Percentiles rank a stretch among this genome's conserved stretches.
Evolutionary conservation across 2,113 vertebrate genomes (phyloP).

Genomic region (Psilopsiagon aymara): DNA sequence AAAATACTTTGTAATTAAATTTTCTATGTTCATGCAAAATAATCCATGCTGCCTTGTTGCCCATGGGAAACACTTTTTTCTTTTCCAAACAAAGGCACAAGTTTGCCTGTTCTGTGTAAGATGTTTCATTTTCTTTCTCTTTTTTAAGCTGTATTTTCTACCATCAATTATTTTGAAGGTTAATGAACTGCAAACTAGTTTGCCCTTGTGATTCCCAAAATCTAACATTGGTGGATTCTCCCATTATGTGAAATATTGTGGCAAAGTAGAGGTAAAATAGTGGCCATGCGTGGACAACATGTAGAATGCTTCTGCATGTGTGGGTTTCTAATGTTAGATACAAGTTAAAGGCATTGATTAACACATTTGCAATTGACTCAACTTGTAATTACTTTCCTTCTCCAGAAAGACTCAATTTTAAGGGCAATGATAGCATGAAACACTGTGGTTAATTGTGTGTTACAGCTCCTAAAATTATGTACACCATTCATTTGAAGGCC

Average conservation of each 20-base stretch:
- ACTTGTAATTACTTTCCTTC: conserved; percentile 17
- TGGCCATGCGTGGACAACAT: neutral
- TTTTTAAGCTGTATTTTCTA: neutral
- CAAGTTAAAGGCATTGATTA: conserved; percentile 21
- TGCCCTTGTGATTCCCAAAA: neutral
- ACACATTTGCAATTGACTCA: neutral
- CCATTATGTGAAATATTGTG: neutral
- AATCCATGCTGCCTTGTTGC: neutral
- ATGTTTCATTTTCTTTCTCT: neutral
- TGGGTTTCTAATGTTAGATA: neutral
- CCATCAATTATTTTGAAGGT: neutral
- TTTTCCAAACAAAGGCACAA: neutral
- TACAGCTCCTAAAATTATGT: neutral
- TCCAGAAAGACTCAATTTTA: neutral
- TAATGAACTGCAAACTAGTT: neutral
- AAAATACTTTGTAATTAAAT: neutral
- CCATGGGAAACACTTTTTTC: neutral
- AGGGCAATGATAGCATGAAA: neutral
- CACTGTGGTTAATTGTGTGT: conserved; percentile 2
- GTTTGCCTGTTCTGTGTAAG: neutral
- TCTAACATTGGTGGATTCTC: neutral
- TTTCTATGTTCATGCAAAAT: neutral
- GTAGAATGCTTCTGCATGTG: neutral
- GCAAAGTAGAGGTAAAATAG: neutral
- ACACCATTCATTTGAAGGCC: neutral